Evolutionary conservation across 2,888 invertebrate species (phyloP).

Genomic region (Cantharis lateralis): DNA sequence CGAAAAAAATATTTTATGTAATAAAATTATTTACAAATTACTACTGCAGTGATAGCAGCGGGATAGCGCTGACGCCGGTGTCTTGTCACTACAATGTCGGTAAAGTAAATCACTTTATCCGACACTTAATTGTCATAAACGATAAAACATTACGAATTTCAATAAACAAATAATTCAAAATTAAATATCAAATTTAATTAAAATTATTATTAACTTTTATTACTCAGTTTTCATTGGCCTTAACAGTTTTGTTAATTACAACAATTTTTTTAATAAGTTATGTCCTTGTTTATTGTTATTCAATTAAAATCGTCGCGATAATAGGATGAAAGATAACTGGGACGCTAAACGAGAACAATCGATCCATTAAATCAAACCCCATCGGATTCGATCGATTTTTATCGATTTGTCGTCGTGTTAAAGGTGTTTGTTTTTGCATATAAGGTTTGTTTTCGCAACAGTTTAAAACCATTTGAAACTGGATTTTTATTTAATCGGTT

Average conservation of each 20-base stretch:
- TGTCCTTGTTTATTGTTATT: neutral
- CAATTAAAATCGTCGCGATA: neutral
- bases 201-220: neutral
- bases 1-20: slow-evolving; percentile 31
- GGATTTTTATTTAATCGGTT: too few relatives aligned
- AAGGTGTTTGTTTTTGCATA: too few relatives aligned
- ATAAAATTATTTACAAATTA: slow-evolving; percentile 40
- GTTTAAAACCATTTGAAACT: too few relatives aligned
- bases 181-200: neutral
- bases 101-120: slow-evolving; percentile 26
- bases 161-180: neutral
- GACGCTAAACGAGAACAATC: neutral
- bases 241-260: neutral
- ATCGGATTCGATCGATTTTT: too few relatives aligned
- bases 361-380: too few relatives aligned
- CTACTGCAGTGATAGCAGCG: slow-evolving; percentile 16
- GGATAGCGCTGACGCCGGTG: slow-evolving; percentile 37
- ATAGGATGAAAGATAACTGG: neutral
- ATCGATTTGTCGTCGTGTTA: too few relatives aligned
- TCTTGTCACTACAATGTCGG: slow-evolving; percentile 37
- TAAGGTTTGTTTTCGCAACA: too few relatives aligned
- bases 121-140: neutral
- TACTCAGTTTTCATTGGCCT: neutral
- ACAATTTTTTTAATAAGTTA: neutral
- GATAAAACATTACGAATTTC: neutral